Base-by-base conservation (phyloP, 2,888 invertebrate species). In the Drosophila quasianomalipes region DNA sequence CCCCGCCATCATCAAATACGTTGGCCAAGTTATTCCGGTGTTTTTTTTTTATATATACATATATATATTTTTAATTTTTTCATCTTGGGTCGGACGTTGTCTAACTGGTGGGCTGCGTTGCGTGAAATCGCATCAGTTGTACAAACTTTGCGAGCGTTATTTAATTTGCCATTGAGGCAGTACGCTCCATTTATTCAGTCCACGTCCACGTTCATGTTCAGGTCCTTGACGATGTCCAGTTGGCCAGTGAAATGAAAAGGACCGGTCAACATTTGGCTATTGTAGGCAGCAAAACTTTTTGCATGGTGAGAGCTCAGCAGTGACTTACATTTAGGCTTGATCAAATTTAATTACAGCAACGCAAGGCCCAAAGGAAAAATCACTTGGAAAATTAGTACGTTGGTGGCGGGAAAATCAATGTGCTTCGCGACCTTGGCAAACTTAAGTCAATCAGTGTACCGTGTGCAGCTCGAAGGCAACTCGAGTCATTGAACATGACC, bases 81-180 rank as follows among this genome's bases (percentile, higher is more conserved):
- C 57, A 41, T 60, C 28, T 57, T 65, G 55, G 70, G 70, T 51
- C 67, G 73, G 54, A 51, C 55, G 54, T 37, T 60, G 71, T 55
- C 75, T 70, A 84, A 79, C 84, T 72, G 72, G 74, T 74, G 90
- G 64, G 73, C 88, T 83, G 63, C 72, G 90, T 85, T 81, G 78
- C 90, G 86, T 90, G 79, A 86, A 86, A 90, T 86, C 90, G 90
- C 83, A 89, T 85, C 89, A 86, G 89, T 86, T 86, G 86, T 88
- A 82, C 73, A 89, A 86, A 90, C 89, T 88, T 90, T 89, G 75
- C 89, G 89, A 86, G 90, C 90, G 88, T 86, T 86, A 90, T 86
- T 86, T 86, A 86, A 86, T 88, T 86, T 86, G 89, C 86, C 80
- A 90, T 90, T 85, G 86, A 86, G 83, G 88, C 83, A 81, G 90